Percentiles rank a stretch among this genome's conserved stretches.
phyloP scores from a whole-genome alignment of 1,140 invertebrate genomes.

The Radopholus similis region DNA sequence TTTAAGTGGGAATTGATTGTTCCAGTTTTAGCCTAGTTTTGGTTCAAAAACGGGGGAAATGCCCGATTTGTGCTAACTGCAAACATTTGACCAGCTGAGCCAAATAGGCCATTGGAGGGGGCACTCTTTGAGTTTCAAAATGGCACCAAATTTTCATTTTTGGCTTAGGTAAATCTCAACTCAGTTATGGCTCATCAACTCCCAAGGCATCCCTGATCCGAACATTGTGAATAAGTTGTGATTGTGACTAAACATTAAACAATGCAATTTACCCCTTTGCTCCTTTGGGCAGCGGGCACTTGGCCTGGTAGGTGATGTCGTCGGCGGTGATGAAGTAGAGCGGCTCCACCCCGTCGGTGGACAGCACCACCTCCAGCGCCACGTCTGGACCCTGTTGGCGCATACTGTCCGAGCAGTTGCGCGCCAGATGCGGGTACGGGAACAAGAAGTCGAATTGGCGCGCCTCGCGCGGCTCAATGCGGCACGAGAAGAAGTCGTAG shows the following conservation, averaged over 20 bases:
- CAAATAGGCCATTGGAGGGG: too few species aligned
- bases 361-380: slow-evolving; percentile 57
- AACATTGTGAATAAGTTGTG: background rate
- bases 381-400: slow-evolving; percentile 55
- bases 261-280: background rate
- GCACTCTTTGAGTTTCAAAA: too few species aligned
- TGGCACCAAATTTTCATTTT: too few species aligned
- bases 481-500: slow-evolving; percentile 59
- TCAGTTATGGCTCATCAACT: too few species aligned
- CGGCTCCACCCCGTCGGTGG: slow-evolving; percentile 58
- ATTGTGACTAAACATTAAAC: background rate
- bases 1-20: too few species aligned
- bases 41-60: too few species aligned
- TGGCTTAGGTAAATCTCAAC: too few species aligned
- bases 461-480: slow-evolving; percentile 52
- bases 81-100: too few species aligned
- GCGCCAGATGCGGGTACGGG: slow-evolving; percentile 52
- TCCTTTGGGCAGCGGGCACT: slow-evolving; percentile 35
- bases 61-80: too few species aligned
- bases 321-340: slow-evolving; percentile 59
- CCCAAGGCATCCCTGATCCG: background rate
- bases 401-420: slow-evolving; percentile 57
- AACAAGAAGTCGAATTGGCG: slow-evolving; percentile 52
- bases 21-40: too few species aligned
- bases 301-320: slow-evolving; percentile 57